phyloP scores from a whole-genome alignment of 2,888 invertebrate genomes.

The Micoletzkya japonica region DNA sequence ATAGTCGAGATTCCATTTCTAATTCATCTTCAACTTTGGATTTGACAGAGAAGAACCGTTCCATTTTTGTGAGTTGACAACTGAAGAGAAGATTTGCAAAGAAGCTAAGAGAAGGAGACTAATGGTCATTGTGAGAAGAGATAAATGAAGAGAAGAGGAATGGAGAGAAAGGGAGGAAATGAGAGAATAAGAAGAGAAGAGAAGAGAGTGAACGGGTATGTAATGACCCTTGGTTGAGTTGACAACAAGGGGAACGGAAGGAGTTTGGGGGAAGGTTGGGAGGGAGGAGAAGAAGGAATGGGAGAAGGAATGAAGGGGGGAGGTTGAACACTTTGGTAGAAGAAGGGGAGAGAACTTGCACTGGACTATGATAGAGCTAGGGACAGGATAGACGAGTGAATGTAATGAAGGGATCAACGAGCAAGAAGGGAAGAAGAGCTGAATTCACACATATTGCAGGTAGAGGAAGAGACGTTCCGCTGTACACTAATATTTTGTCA shows the following conservation, averaged over 20 bases:
- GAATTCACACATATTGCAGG: no score
- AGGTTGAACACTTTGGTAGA: background rate
- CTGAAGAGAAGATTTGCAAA: background rate
- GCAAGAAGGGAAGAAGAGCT: background rate
- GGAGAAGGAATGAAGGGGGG: background rate
- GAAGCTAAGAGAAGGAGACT: background rate
- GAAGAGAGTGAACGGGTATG: background rate
- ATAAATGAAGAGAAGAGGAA: background rate
- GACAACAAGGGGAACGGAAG: background rate
- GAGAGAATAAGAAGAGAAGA: background rate
- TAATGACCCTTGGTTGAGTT: background rate
- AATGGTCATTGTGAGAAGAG: background rate
- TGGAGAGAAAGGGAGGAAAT: background rate
- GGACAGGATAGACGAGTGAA: no score
- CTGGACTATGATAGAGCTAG: no score
- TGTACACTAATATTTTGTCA: background rate
- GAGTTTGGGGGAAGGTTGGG: no score
- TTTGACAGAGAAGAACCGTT: constrained; percentile 23
- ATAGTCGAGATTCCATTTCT: constrained; percentile 21
- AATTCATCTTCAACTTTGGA: background rate
- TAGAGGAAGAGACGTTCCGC: no score
- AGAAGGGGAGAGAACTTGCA: no score
- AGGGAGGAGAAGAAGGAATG: background rate
- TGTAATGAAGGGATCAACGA: background rate
- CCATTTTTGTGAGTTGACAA: background rate